Evolutionary conservation across 2,113 vertebrate genomes (phyloP).

Genomic region (Syngnathus typhle): DNA sequence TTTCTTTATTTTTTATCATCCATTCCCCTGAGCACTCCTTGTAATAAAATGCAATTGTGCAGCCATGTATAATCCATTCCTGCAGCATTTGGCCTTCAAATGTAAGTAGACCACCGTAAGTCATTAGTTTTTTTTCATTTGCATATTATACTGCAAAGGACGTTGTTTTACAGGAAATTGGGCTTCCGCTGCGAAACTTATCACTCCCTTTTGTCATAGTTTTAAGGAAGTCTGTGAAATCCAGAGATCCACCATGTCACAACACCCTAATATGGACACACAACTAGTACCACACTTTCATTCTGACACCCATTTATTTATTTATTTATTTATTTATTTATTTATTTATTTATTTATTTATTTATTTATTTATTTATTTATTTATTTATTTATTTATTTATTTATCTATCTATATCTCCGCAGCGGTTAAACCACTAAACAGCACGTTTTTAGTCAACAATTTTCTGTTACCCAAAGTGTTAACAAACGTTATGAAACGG

Average conservation of each 20-base stretch:
- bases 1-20: slow-evolving; percentile 26
- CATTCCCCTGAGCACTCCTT: slow-evolving; percentile 46
- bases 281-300: background rate
- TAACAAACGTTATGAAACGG: no score
- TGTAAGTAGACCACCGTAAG: background rate
- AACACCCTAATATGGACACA: background rate
- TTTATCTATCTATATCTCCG: no score
- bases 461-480: background rate
- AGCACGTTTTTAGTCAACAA: no score
- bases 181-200: slow-evolving; percentile 12
- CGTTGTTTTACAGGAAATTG: slow-evolving; percentile 36
- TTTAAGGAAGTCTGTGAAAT: slow-evolving; percentile 24
- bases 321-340: no score
- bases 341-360: no score
- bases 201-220: slow-evolving; percentile 21
- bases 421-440: no score
- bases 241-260: background rate
- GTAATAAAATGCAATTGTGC: slow-evolving; percentile 4
- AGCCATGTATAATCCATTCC: background rate
- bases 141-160: slow-evolving; percentile 24
- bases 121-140: slow-evolving; percentile 3
- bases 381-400: no score
- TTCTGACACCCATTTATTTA: background rate
- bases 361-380: no score
- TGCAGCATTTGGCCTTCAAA: background rate